Evolutionary conservation across 2,888 invertebrate genomes (phyloP).

Genomic region (Pseudococcus longispinus): DNA sequence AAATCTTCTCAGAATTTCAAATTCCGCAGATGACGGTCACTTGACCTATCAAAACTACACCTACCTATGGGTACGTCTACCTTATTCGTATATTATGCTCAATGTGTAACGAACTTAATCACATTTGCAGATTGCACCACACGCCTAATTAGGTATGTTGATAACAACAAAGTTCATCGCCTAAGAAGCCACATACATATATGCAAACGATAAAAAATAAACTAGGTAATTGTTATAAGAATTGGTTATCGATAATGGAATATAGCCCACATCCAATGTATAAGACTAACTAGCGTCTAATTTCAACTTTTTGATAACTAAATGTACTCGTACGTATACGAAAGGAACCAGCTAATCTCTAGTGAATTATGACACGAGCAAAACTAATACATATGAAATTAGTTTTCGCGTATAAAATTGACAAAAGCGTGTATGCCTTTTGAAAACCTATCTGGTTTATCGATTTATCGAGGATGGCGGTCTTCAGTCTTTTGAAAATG

Average conservation of each 20-base stretch:
- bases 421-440: neutral
- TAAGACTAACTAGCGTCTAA: neutral
- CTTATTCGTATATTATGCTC: no score
- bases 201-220: no score
- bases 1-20: no score
- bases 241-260: no score
- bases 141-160: neutral
- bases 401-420: neutral
- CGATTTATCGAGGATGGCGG: slow-evolving; percentile 18
- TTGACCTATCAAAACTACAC: no score
- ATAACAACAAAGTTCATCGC: neutral
- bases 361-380: neutral
- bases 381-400: slow-evolving; percentile 1
- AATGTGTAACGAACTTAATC: no score
- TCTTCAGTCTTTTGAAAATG: neutral
- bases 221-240: no score
- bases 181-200: no score
- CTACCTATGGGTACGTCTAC: no score
- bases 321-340: neutral
- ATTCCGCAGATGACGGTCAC: no score
- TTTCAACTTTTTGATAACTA: neutral
- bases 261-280: no score
- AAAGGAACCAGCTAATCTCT: neutral
- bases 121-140: no score
- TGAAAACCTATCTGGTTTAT: neutral